Base-by-base conservation (phyloP, 2,888 invertebrate genomes). In the Lepidochitona cinerea region DNA sequence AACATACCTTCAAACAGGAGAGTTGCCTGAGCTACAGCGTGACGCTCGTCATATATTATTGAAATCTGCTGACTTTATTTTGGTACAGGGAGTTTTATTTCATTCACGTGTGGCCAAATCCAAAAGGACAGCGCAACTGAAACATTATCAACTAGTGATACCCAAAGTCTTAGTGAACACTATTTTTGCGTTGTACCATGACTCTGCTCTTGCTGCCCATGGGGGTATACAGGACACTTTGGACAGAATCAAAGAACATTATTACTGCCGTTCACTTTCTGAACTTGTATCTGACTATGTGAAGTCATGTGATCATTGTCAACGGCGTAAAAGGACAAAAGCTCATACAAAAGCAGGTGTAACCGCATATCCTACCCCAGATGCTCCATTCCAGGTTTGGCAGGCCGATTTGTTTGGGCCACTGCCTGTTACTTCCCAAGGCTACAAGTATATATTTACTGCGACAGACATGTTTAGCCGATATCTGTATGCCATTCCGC, bases 1-100 rank as follows among this genome's bases (percentile, higher is more conserved):
- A 32, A n/a, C 35, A 1, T 78, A 70, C 64, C 18, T 78, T 9
- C 14, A n/a, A n/a, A 14, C 59, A 0, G 72, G 53, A 33, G 36
- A 35, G 29, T 29, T 78, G 14, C 76, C 81, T 18, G 37, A 68
- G 33, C 75, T 74, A 52, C 78, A 79, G 54, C 75, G 68, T 26
- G 4, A 29, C 12, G 76, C 78, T 23, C 32, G 78, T 35, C 68
- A 53, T 6, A 36, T 73, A 26, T 18, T 73, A 1, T 18, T 73
- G 14, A 33, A 23, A 65, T 53, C n/a, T n/a, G n/a, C n/a, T n/a
- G 37, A 26, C 23, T 53, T 14, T 65, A 69, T 65, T 73, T 49
- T 53, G 26, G 26, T 23, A 18, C 65, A 35, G 33, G 35, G 65
- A 23, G 53, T 33, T 14, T 70, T 73, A 23, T 66, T 69, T 36